A percentile compares a stretch with the other conserved stretches of the same genome.
Conservation (phyloP, 2,113 vertebrate genomes). For the Chlorocebus sabaeus region DNA sequence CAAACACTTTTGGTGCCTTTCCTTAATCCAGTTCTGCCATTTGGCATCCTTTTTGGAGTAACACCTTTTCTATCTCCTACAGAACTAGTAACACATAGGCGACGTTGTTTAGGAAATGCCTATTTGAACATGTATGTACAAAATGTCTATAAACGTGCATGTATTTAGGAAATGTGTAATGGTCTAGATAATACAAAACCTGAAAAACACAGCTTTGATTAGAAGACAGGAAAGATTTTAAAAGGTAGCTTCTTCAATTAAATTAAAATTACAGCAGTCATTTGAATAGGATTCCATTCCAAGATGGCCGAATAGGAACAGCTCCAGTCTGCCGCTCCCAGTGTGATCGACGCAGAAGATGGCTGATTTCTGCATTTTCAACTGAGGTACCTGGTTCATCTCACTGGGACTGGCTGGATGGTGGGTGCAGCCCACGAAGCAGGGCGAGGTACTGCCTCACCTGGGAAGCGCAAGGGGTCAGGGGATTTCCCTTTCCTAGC, state of each 20-base stretch:
- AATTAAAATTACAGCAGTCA: background rate
- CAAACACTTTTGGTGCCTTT: background rate
- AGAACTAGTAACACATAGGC: background rate
- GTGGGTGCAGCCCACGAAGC: too few relatives aligned
- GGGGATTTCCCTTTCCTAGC: too few relatives aligned
- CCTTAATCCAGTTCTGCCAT: background rate
- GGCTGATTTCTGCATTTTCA: too few relatives aligned
- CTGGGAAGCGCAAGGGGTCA: too few relatives aligned
- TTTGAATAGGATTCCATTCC: background rate
- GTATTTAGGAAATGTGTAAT: background rate
- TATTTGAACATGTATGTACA: background rate
- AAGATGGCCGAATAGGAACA: too few relatives aligned
- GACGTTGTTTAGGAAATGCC: background rate
- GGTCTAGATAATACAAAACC: background rate
- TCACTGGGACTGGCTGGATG: too few relatives aligned
- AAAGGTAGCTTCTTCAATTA: background rate
- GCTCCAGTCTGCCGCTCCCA: too few relatives aligned
- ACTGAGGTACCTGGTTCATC: too few relatives aligned
- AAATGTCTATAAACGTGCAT: too few relatives aligned
- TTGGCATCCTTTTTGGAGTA: background rate
- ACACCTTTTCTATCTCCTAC: background rate
- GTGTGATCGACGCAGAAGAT: too few relatives aligned
- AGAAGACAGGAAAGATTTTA: background rate
- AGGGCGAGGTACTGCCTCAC: too few relatives aligned
- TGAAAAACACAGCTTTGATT: background rate